phyloP scores from a whole-genome alignment of 2,888 invertebrate genomes.

The Xanthostigma xanthostigma region DNA sequence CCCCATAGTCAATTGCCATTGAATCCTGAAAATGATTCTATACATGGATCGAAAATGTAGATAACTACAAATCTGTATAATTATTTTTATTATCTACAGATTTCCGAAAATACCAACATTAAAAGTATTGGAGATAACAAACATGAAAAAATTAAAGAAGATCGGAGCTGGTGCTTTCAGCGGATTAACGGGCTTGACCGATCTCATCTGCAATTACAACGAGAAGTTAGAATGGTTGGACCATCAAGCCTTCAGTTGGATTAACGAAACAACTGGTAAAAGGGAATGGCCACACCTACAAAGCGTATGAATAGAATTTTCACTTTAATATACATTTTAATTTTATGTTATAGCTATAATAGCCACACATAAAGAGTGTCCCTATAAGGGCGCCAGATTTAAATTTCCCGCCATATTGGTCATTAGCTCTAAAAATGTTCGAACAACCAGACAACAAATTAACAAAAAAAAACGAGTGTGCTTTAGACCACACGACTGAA shows the following conservation, averaged over 20 bases:
- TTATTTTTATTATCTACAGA: conserved; percentile 29
- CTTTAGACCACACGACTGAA: too few species aligned
- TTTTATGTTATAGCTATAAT: too few species aligned
- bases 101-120: conserved; percentile 49
- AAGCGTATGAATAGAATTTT: conserved; percentile 30
- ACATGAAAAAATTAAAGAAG: conserved; percentile 41
- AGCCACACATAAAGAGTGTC: too few species aligned
- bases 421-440: too few species aligned
- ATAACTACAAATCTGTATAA: background rate
- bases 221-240: conserved; percentile 41
- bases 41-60: too few species aligned
- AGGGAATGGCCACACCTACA: conserved; percentile 40
- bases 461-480: too few species aligned
- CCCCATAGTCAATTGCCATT: too few species aligned
- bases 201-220: conserved; percentile 48
- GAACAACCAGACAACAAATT: too few species aligned
- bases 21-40: too few species aligned
- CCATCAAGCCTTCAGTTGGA: conserved; percentile 38
- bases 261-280: conserved; percentile 20
- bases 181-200: conserved; percentile 36
- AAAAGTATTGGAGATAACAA: conserved; percentile 49
- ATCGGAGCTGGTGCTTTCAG: conserved; percentile 42
- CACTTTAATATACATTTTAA: too few species aligned
- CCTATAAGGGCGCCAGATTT: too few species aligned
- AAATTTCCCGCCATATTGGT: too few species aligned